Base-by-base conservation (phyloP, 2,113 vertebrate genomes). In the Salvelinus namaycush region DNA sequence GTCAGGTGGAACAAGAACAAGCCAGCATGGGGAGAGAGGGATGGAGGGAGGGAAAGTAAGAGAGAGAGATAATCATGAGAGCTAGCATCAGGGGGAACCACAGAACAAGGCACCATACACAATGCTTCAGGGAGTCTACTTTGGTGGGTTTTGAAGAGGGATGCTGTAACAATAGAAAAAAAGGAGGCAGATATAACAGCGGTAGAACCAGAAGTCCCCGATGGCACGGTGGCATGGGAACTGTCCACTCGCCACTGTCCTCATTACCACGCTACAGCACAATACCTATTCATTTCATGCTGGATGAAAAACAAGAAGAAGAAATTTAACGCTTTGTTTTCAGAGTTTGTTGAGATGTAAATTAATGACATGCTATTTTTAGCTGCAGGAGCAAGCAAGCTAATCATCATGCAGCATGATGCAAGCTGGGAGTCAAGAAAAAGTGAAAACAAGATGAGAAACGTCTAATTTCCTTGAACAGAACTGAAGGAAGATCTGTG, bases 311-410 rank as follows among this genome's bases (percentile, higher is more conserved):
- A 74, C 59, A 70, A 24, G 44, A 68, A 64, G 59, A 27, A 65
- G 60, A 75, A 59, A 74, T 0, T 27, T 74, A 78, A 73, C 76
- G 72, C 68, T 81, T 81, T 68, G 18, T 48, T 31, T 70, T 82
- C 44, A 1, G 77, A 82, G 79, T 86, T 91, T 88, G 70, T 85
- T 79, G 81, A 73, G 78, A 86, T 84, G 69, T 86, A 86, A 85
- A 89, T 89, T 89, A 87, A 88, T 83, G 1, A 54, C 64, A 79
- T 75, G 26, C 76, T 90, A 89, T 90, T 89, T 88, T 87, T 88
- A 88, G 75, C 81, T 26, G 51, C 4, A 71, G 73, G 69, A 83
- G 86, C 81, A 86, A 86, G 89, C 87, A 83, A 83, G 86, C 81
- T 87, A 86, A 90, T 87, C 84, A 79, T 79, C 83, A 81, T 51